A percentile compares a stretch with the other conserved stretches of the same genome.
Evolutionary conservation across 2,797 vertebrate species (phyloP).

Genomic region (Trachurus trachurus): DNA sequence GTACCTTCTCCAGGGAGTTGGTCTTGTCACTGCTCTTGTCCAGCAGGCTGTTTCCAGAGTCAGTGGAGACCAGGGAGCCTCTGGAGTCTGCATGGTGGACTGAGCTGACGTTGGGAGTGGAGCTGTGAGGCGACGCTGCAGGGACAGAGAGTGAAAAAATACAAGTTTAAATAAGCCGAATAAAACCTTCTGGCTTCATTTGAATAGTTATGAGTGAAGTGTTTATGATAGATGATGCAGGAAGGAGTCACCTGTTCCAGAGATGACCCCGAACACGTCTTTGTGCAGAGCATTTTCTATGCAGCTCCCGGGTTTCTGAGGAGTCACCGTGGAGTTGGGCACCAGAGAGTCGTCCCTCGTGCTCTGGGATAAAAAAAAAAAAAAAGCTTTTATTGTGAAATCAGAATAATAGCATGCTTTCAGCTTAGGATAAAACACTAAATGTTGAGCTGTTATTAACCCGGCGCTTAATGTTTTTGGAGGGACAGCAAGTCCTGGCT

Average conservation of each 20-base stretch:
- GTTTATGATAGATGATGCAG: background rate
- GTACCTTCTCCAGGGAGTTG: slow-evolving; percentile 94
- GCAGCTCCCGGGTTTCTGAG: slow-evolving; percentile 90
- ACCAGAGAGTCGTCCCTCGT: slow-evolving; percentile 89
- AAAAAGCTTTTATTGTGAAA: background rate
- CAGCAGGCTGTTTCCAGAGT: slow-evolving; percentile 94
- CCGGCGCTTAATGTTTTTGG: background rate
- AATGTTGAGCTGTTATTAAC: slow-evolving; percentile 2
- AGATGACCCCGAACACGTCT: slow-evolving; percentile 96
- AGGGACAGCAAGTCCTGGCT: background rate
- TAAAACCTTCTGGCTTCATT: too few relatives aligned
- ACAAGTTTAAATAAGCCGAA: background rate
- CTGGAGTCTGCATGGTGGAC: slow-evolving; percentile 94
- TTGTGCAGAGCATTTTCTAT: slow-evolving; percentile 94
- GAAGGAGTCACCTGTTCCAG: slow-evolving; percentile 90
- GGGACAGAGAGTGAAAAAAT: background rate
- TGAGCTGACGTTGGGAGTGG: slow-evolving; percentile 91
- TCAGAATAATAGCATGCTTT: background rate
- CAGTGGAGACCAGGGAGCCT: slow-evolving; percentile 95
- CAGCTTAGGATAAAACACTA: background rate
- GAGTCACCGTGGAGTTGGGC: slow-evolving; percentile 87
- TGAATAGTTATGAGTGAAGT: too few relatives aligned
- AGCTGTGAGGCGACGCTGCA: slow-evolving; percentile 93
- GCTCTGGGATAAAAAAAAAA: slow-evolving; percentile 78
- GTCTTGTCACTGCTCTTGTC: slow-evolving; percentile 93